A percentile compares a stretch with the other conserved stretches of the same genome.
Conservation (phyloP, 2,888 invertebrate genomes). For the Callyntrura guangdongensis region DNA sequence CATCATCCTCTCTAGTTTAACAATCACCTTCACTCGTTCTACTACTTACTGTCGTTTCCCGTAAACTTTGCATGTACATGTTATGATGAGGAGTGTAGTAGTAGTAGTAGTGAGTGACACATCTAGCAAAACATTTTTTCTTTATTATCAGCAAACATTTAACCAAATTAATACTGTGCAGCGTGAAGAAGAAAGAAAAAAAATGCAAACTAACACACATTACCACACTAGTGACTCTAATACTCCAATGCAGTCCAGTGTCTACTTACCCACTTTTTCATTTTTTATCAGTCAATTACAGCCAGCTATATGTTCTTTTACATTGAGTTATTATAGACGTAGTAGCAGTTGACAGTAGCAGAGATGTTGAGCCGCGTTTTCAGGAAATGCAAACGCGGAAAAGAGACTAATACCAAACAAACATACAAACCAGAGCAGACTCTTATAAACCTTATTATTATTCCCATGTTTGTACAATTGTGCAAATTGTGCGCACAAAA, state of each 20-base stretch:
- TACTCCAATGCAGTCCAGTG: constrained; percentile 19
- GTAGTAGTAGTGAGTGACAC: too few relatives aligned
- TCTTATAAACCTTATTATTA: not conserved
- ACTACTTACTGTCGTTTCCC: too few relatives aligned
- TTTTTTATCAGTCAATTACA: constrained; percentile 61
- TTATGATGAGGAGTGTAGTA: too few relatives aligned
- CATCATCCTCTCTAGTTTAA: too few relatives aligned
- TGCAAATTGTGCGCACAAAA: not conserved
- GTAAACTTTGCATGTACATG: too few relatives aligned
- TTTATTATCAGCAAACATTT: not conserved
- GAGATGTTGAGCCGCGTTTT: not conserved
- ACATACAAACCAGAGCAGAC: not conserved
- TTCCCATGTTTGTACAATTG: not conserved
- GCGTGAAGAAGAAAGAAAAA: not conserved
- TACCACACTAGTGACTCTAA: constrained; percentile 51
- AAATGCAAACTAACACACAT: not conserved
- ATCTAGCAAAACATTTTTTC: not conserved
- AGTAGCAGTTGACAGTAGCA: not conserved
- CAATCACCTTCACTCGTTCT: too few relatives aligned
- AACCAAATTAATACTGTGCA: not conserved
- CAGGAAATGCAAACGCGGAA: not conserved
- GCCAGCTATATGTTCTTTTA: too few relatives aligned
- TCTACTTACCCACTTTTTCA: constrained; percentile 68
- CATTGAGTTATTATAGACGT: too few relatives aligned
- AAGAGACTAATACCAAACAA: not conserved